Evolutionary conservation across 2,113 vertebrate genomes (phyloP).

Genomic region (Prinia subflava): DNA sequence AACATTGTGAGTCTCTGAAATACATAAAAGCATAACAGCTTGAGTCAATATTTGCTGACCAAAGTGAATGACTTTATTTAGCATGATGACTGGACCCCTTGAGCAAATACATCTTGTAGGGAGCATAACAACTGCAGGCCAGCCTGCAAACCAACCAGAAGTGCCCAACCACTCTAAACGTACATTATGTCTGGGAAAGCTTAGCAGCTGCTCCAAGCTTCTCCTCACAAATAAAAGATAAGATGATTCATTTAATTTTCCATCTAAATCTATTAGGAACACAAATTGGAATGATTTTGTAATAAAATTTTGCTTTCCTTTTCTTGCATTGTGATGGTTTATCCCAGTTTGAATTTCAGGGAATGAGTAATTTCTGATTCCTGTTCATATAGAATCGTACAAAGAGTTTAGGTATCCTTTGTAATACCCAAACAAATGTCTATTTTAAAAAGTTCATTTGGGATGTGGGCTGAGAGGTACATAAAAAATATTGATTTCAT

Average conservation of each 20-base stretch:
- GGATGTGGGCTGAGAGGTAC: conserved; percentile 5
- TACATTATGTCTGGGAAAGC: not conserved
- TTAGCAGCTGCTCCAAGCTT: not conserved
- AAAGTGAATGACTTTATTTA: conserved; percentile 78
- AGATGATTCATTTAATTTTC: not conserved
- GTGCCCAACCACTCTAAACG: not conserved
- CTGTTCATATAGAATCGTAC: not conserved
- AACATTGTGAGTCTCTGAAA: conserved; percentile 78
- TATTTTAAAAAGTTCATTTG: conserved; percentile 14
- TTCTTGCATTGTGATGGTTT: not conserved
- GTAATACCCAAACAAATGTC: not conserved
- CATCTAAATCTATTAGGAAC: not conserved
- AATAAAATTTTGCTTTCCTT: not conserved
- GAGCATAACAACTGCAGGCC: conserved; percentile 40
- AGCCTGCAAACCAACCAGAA: not conserved
- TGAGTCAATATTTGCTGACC: conserved; percentile 80
- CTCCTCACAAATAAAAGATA: not conserved
- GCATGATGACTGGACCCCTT: conserved; percentile 66
- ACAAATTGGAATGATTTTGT: not conserved
- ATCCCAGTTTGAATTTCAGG: not conserved
- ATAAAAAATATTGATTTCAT: conserved; percentile 61
- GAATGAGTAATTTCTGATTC: not conserved
- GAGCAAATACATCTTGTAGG: conserved; percentile 71
- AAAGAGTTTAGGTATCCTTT: not conserved
- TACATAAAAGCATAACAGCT: conserved; percentile 78